Evolutionary conservation across 2,888 invertebrate genomes (phyloP), one percentile per base, ranked within the genome.

Genomic region (Ormyrus nitidulus): DNA sequence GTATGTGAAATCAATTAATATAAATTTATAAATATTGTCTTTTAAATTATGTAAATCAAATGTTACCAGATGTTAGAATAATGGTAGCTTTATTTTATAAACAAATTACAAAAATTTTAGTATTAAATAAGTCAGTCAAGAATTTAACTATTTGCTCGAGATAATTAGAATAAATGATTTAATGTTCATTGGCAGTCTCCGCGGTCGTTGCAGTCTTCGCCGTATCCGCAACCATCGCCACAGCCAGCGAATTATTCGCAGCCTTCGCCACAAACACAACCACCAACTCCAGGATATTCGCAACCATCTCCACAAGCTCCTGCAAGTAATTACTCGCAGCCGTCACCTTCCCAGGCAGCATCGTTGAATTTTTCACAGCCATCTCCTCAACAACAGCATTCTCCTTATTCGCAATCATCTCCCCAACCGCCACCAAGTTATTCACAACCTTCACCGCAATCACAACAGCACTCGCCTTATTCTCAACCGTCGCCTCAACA

Each of bases 261-360:
- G 79, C 84, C 88, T 0, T 86, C 88, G 7, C 89, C 89, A 54
- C 90, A 90, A 82, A 79, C 85, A 7, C 84, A 86, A 8, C 84
- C 85, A 11, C 75, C 85, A 7, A 86, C 86, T 73, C 92, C 94
- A 53, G 92, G 91, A 85, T 92, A 92, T 78, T 89, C 89, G n/a
- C 89, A 89, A 78, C 83, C 88, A 0, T 87, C 87, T 5, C 86
- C 90, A 1, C 90, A 89, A 77, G 92, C 85, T n/a, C 85, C 87
- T 0, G 85, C 86, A 5, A 88, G 85, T 72, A 87, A 87, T 78
- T 88, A 86, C 70, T 85, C 87, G 6, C 87, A 88, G 66, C 84
- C 86, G 4, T 86, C 87, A 7, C 86, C 87, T 19, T 81, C 84
- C 51, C 85, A 86, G 81, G 81, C 84, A 2, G 77, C 84, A 7